A percentile compares a stretch with the other conserved stretches of the same genome.
These are phyloP conservation scores for Drosophila lacicola DNA, from an alignment of 2,888 invertebrate genomes.

Conservation along the genomic window DNA sequence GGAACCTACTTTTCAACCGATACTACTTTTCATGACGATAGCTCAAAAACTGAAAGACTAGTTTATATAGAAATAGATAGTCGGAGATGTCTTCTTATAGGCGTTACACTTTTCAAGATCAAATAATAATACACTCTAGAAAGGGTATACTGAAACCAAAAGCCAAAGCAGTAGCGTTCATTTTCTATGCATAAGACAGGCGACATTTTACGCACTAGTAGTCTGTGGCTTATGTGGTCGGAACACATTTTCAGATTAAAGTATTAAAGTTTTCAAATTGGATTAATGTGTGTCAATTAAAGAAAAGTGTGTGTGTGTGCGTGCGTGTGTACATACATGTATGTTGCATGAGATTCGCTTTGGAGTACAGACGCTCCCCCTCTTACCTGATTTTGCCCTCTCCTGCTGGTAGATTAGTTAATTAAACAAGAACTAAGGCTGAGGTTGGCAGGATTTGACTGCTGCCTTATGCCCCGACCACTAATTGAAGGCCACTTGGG, in stretches of 20 bases:
- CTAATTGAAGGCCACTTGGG: conserved; percentile 47
- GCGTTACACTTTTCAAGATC: too few species aligned
- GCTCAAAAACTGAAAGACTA: too few species aligned
- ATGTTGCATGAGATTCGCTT: neutral
- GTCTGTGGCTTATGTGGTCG: conserved; percentile 61
- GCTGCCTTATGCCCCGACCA: conserved; percentile 34
- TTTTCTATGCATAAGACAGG: conserved; percentile 8
- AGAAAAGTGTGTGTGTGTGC: conserved; percentile 7
- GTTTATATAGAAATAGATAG: too few species aligned
- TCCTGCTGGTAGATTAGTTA: conserved; percentile 44
- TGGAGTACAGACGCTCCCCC: neutral
- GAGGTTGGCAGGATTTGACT: conserved; percentile 7
- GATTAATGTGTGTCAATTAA: conserved; percentile 47
- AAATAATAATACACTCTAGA: too few species aligned
- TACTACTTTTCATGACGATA: too few species aligned
- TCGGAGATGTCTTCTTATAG: too few species aligned
- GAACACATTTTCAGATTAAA: conserved; percentile 54
- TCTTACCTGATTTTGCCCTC: neutral
- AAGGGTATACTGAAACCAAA: conserved; percentile 16
- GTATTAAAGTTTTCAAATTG: conserved; percentile 60
- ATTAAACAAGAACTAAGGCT: conserved; percentile 60
- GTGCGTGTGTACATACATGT: conserved; percentile 1
- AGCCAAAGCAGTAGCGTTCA: conserved; percentile 10
- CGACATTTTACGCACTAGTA: conserved; percentile 20
- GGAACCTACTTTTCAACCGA: too few species aligned